Conservation (phyloP, 2,113 vertebrate species). For the Propithecus coquereli region DNA sequence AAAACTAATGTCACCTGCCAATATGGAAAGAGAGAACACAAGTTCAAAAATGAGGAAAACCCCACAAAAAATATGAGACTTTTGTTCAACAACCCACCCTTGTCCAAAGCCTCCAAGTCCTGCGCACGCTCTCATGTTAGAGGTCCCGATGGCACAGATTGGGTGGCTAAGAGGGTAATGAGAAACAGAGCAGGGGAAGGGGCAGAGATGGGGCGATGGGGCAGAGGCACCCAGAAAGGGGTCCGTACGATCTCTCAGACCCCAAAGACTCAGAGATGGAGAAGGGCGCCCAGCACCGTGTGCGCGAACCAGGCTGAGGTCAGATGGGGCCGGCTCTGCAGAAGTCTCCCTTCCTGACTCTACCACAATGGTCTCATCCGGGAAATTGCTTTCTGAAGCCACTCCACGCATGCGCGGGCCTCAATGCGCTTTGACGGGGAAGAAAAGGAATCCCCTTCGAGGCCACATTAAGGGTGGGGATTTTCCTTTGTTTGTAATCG, state of each 20-base stretch:
- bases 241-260: neutral
- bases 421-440: neutral
- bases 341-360: neutral
- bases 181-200: neutral
- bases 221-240: accelerated
- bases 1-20: neutral
- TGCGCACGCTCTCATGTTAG: neutral
- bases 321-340: neutral
- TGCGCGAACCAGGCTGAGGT: accelerated
- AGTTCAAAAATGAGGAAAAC: neutral
- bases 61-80: neutral
- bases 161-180: neutral
- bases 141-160: neutral
- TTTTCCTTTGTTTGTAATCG: conserved; percentile 80
- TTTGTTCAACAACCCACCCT: neutral
- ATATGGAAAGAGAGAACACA: neutral
- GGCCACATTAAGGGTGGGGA: conserved; percentile 38
- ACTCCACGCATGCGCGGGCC: accelerated
- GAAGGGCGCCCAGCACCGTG: accelerated
- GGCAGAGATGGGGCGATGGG: neutral
- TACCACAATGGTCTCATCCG: accelerated
- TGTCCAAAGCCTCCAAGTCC: neutral
- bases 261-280: neutral
- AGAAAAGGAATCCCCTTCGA: conserved; percentile 31
- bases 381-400: neutral